Conservation (phyloP, 1,140 invertebrate species). For the Cyphomyrmex costatus region DNA sequence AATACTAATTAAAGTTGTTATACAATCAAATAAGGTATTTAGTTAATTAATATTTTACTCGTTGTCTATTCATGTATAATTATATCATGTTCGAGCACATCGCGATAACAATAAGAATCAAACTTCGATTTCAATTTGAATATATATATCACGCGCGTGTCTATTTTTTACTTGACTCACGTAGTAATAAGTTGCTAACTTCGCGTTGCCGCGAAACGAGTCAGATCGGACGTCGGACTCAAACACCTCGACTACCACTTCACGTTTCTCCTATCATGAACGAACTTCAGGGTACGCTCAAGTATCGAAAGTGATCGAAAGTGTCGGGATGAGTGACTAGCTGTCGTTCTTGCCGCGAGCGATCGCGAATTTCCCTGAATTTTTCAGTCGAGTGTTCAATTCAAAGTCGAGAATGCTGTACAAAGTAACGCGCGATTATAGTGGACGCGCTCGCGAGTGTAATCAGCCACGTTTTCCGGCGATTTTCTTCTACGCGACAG, state of each 20-base stretch:
- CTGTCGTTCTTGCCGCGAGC: not conserved
- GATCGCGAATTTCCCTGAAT: not conserved
- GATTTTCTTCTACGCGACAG: not conserved
- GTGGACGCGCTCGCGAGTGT: not conserved
- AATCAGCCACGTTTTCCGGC: not conserved
- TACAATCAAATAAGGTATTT: no score
- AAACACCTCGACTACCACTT: not conserved
- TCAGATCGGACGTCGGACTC: not conserved
- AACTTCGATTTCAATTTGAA: not conserved
- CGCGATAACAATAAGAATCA: no score
- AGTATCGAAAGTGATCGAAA: not conserved
- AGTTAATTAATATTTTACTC: no score
- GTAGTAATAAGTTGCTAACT: conserved; percentile 9
- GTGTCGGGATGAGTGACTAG: not conserved
- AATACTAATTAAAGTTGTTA: no score
- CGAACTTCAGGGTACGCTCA: no score
- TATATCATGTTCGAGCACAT: no score
- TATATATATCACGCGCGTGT: no score
- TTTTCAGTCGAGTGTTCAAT: not conserved
- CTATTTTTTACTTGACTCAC: not conserved
- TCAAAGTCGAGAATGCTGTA: not conserved
- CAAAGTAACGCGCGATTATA: not conserved
- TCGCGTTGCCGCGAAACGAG: not conserved
- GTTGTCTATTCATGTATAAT: no score
- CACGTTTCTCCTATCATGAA: not conserved